Conservation (phyloP, 2,888 invertebrate genomes). For the Pyrochroa serraticornis region DNA sequence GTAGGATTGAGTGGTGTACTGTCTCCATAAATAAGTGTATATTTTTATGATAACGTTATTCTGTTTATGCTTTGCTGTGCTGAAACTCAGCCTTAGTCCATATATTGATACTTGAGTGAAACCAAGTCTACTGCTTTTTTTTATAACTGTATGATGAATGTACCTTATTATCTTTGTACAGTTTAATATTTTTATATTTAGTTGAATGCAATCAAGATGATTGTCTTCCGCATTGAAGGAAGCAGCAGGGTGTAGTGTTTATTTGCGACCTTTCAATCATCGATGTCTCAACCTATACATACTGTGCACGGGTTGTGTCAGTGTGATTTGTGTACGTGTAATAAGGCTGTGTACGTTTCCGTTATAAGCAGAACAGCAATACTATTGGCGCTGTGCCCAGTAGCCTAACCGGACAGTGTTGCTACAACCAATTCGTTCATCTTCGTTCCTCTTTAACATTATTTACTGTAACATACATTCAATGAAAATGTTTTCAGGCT, state of each 20-base stretch:
- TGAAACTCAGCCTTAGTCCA: slow-evolving; percentile 54
- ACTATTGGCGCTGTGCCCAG: slow-evolving; percentile 22
- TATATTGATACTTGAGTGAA: slow-evolving; percentile 35
- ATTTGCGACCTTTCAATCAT: slow-evolving; percentile 60
- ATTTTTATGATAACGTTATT: slow-evolving; percentile 56
- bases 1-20: slow-evolving; percentile 57
- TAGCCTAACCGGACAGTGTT: slow-evolving; percentile 37
- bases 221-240: slow-evolving; percentile 59
- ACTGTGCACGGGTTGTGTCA: slow-evolving; percentile 57
- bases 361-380: slow-evolving; percentile 52
- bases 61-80: slow-evolving; percentile 57
- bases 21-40: slow-evolving; percentile 56
- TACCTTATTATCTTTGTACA: slow-evolving; percentile 58
- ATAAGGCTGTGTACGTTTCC: slow-evolving; percentile 59
- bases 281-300: slow-evolving; percentile 56
- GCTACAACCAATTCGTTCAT: slow-evolving; percentile 41
- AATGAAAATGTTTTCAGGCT: slow-evolving; percentile 47
- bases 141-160: slow-evolving; percentile 59
- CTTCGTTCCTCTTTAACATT: slow-evolving; percentile 42
- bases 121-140: slow-evolving; percentile 53
- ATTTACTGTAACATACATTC: slow-evolving; percentile 37
- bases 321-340: slow-evolving; percentile 59
- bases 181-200: slow-evolving; percentile 60
- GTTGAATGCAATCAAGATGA: slow-evolving; percentile 59
- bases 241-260: slow-evolving; percentile 59